Conservation (phyloP, 2,113 vertebrate species). For the Python bivittatus region DNA sequence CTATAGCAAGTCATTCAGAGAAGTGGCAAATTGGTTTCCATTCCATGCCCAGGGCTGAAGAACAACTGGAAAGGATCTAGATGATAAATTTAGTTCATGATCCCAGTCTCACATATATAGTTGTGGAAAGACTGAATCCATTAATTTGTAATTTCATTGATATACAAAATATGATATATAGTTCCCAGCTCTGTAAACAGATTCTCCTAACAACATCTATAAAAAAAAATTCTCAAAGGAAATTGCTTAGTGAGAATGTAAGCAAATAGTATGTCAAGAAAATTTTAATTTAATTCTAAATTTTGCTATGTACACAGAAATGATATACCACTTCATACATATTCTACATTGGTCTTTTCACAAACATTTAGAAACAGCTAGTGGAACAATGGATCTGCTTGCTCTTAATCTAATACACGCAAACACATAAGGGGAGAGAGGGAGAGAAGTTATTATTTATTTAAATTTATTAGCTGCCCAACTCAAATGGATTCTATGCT, state of each 20-base stretch:
- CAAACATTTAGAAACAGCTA: constrained; percentile 20
- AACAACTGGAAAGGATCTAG: no score
- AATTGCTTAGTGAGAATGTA: constrained; percentile 9
- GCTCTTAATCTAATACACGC: constrained; percentile 28
- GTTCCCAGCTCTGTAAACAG: constrained; percentile 11
- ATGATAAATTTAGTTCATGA: background rate
- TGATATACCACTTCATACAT: background rate
- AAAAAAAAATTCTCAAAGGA: constrained; percentile 22
- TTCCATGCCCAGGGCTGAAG: no score
- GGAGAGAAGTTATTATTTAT: no score
- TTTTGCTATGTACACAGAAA: constrained; percentile 17
- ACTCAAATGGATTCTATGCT: no score
- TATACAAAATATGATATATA: constrained; percentile 13
- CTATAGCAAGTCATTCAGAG: no score
- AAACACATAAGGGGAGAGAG: no score
- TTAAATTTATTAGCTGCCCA: no score
- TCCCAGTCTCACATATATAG: background rate
- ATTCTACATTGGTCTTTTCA: constrained; percentile 16
- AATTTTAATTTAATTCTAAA: constrained; percentile 5
- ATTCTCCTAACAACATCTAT: constrained; percentile 11
- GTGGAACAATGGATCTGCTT: background rate
- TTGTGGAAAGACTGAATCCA: background rate
- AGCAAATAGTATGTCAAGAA: background rate
- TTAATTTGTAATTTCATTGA: constrained; percentile 36
- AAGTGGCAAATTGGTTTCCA: no score